These are phyloP conservation scores for Cottoperca gobio DNA, from an alignment of 2,797 vertebrate genomes.

Conservation along the genomic window DNA sequence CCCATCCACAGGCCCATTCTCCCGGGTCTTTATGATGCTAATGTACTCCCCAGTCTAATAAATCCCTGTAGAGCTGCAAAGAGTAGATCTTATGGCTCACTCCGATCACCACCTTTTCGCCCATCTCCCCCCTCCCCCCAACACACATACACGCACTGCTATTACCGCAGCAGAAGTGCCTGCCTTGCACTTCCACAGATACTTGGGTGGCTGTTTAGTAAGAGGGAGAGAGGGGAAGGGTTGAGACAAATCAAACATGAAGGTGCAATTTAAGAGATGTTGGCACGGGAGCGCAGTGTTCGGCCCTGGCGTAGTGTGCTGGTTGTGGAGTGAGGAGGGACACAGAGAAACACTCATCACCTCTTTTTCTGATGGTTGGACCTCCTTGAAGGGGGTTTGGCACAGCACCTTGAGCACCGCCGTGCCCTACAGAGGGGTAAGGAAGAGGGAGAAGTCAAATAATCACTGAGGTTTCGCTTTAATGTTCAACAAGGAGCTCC, in stretches of 20 bases:
- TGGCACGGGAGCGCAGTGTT: conserved; percentile 48
- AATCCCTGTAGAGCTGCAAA: conserved; percentile 86
- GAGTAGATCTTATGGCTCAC: conserved; percentile 84
- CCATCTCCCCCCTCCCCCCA: conserved; percentile 33
- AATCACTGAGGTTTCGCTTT: conserved; percentile 48
- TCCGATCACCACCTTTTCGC: conserved; percentile 75
- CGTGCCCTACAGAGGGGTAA: conserved; percentile 18
- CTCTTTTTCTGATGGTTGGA: conserved; percentile 40
- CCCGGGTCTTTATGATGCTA: conserved; percentile 88
- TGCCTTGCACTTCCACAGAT: conserved; percentile 80
- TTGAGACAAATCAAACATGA: conserved; percentile 81
- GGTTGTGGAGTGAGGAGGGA: conserved; percentile 11
- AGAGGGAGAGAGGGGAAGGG: conserved; percentile 58
- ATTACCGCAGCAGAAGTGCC: conserved; percentile 78
- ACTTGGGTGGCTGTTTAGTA: conserved; percentile 76
- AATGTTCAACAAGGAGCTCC: conserved; percentile 55
- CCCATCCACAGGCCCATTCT: conserved; percentile 81
- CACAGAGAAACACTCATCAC: conserved; percentile 44
- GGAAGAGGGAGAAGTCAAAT: conserved; percentile 51
- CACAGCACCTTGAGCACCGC: conserved; percentile 10
- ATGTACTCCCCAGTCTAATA: conserved; percentile 88
- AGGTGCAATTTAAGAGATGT: conserved; percentile 76
- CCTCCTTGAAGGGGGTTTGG: conserved; percentile 50
- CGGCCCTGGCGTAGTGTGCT: conserved; percentile 32
- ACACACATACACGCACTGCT: conserved; percentile 51